Evolutionary conservation across 2,888 invertebrate genomes (phyloP).

Genomic region (Ommatoiulus sabulosus): DNA sequence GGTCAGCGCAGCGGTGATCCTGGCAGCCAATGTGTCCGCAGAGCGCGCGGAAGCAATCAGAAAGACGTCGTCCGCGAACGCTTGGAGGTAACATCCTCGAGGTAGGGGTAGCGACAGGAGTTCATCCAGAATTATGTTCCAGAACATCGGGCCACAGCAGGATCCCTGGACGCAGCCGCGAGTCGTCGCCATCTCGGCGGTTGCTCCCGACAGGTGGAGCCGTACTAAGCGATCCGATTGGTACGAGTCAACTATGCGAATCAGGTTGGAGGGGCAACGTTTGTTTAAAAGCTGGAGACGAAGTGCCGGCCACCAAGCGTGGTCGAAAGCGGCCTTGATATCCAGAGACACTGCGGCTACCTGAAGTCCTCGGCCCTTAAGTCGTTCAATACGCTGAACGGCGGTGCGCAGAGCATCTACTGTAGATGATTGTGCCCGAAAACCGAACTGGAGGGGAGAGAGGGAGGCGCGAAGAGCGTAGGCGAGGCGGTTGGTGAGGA

Average conservation of each 20-base stretch:
- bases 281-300: neutral
- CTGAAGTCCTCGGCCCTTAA: neutral
- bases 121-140: neutral
- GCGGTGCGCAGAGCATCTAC: neutral
- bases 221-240: no score
- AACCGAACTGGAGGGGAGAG: neutral
- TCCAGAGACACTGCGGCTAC: neutral
- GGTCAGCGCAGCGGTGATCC: accelerated
- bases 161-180: no score
- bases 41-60: neutral
- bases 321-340: neutral
- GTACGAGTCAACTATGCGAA: no score
- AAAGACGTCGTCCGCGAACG: neutral
- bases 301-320: neutral
- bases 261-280: neutral
- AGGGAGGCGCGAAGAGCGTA: neutral
- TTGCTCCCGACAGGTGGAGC: no score
- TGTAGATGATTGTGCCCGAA: neutral
- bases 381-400: neutral
- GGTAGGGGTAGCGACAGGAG: neutral
- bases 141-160: no score
- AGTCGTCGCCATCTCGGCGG: no score
- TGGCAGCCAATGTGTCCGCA: neutral
- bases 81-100: neutral
- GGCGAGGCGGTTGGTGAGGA: neutral